A percentile compares a stretch with the other conserved stretches of the same genome.
Conservation (phyloP, 2,888 invertebrate species). For the Leptinotarsa peninsularis region DNA sequence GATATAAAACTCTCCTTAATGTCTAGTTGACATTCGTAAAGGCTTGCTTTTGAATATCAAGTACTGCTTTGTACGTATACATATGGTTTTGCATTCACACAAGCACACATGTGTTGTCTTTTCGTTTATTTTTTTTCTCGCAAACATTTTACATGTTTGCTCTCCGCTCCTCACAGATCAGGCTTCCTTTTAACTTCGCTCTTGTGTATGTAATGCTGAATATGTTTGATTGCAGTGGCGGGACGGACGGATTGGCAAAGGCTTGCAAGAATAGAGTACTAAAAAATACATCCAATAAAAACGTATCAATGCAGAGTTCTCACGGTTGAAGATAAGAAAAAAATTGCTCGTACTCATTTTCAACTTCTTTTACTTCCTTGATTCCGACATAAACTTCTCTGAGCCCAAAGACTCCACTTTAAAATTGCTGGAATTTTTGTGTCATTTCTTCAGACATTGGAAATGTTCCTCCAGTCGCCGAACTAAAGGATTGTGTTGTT, state of each 20-base stretch:
- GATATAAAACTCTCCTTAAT: slow-evolving; percentile 41
- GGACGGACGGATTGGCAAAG: not conserved
- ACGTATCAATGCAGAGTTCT: not conserved
- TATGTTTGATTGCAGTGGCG: slow-evolving; percentile 4
- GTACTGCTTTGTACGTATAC: slow-evolving; percentile 41
- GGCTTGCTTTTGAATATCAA: slow-evolving; percentile 45
- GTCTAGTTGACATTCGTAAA: slow-evolving; percentile 38
- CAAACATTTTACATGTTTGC: slow-evolving; percentile 26
- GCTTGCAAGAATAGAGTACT: not conserved
- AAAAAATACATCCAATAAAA: not conserved
- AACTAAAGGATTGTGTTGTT: too few relatives aligned
- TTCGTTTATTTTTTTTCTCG: slow-evolving; percentile 31
- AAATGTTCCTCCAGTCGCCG: too few relatives aligned
- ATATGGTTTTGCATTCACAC: slow-evolving; percentile 50
- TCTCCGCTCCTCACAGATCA: not conserved
- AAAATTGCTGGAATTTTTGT: too few relatives aligned
- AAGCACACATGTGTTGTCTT: slow-evolving; percentile 42
- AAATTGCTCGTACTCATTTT: not conserved
- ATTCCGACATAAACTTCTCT: too few relatives aligned
- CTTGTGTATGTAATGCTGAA: slow-evolving; percentile 1
- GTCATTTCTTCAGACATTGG: too few relatives aligned
- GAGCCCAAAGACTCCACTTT: too few relatives aligned
- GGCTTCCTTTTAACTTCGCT: slow-evolving; percentile 9
- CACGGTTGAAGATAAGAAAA: not conserved
- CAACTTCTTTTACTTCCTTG: too few relatives aligned